Base-by-base conservation (phyloP, 2,888 invertebrate genomes). In the Agriopis marginaria region DNA sequence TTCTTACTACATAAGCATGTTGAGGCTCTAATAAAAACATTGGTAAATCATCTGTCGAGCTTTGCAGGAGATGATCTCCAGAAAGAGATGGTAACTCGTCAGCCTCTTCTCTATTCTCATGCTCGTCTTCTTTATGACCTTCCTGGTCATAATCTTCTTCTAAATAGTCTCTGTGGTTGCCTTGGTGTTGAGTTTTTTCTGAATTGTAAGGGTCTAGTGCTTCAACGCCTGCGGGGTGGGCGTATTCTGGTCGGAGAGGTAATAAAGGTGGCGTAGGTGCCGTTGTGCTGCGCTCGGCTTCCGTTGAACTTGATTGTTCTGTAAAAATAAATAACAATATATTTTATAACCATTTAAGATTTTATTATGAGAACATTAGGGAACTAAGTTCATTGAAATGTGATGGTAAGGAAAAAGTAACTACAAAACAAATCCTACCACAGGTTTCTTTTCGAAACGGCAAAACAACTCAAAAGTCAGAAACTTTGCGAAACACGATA, bases 1-100 rank as follows among this genome's bases (percentile, higher is more conserved):
- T 98, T 86, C 98, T 97, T 56, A 99, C 97, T 77, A 99, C 98
- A 92, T 97, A 99, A 11, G 97, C 96, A 85, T 97, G 97, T 79
- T 97, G 96, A 2, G 99, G 99, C 84, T 99, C 98, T 73, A 96
- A 94, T 54, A 98, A 95, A 88, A 99, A 99, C 82, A 97, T 96
- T 45, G 99, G 98, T 70, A 97, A 89, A 74, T 97, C 96, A 70
- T 96, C 96, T 58, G 96, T 95, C 49, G 96, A 96, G 78, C 94
- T 90, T 80, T 93, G 93, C 1, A 93, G 78, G 7, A 94, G 82
- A 80, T 93, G 94, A 74, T 93, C 94, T 50, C 92, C 93, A 3
- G 93, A 90, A 32, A 94, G 79, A n/a, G 92, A 91, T 0, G 92
- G 92, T 0, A 94, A 76, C 79, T 94, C 94, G 56, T 95, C 95